Evolutionary conservation across 2,888 invertebrate species (phyloP), one percentile per base, ranked within the genome.

Genomic region (Archips crataeganus): DNA sequence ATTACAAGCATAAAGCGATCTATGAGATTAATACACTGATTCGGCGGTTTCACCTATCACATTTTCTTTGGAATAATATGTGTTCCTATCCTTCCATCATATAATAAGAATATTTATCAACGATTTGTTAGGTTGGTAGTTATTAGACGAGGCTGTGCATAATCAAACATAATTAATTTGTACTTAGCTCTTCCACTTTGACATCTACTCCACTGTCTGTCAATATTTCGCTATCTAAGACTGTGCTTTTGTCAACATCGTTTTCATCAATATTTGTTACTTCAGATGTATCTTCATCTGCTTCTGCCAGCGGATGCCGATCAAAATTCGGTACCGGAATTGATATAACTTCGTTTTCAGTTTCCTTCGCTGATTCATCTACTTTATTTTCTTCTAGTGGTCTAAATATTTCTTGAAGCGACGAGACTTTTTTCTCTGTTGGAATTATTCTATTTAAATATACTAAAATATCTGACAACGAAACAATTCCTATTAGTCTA

Each of bases 401-500:
- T 79, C 87, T 91, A 82, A 94, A 94, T 85, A 94, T 90, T 85
- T 94, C 94, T 88, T 94, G 94, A 68, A 94, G 85, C 6, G 94
- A 91, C 57, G 94, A 94, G 63, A 92, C 90, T 82, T 94, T 94
- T 81, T 94, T 94, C 79, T 94, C 94, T 54, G 90, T 83, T 57
- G 94, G 94, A 82, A 94, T 94, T 80, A 94, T 90, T 82, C 94
- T 93, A 90, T 94, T 94, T 84, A 94, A 89, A 87, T 94, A 94
- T 82, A 92, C 87, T 88, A 94, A 89, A 84, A 94, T 93, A 87
- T 94, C 94, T 77, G 94, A 94, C 69, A 94, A 80, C 75, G 94
- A 94, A 83, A 94, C 93, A 82, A 94, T 93, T 76, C 93, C 94
- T 81, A 92, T 85, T 79, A 94, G 86, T 85, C 90, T 93, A 82